Evolutionary conservation across 2,797 vertebrate species (phyloP).

Genomic region (Fundulus diaphanus): DNA sequence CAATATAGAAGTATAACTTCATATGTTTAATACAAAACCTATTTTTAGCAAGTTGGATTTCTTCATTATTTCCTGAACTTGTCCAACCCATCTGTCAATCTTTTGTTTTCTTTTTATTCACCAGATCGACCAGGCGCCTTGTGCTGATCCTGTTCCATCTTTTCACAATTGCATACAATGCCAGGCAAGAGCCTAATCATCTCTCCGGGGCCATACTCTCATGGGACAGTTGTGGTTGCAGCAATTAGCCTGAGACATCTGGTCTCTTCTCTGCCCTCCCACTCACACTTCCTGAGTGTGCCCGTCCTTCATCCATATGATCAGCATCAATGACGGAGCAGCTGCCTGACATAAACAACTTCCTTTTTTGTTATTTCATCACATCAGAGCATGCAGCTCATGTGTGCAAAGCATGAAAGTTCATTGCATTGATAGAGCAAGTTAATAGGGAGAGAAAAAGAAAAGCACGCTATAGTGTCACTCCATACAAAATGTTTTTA

Average conservation of each 20-base stretch:
- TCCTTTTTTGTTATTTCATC: neutral
- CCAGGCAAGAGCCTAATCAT: conserved; percentile 41
- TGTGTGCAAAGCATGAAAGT: neutral
- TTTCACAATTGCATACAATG: conserved; percentile 55
- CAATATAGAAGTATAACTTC: neutral
- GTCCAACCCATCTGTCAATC: neutral
- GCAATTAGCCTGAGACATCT: conserved; percentile 71
- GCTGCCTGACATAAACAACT: conserved; percentile 9
- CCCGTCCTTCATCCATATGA: conserved; percentile 23
- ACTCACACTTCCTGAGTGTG: conserved; percentile 13
- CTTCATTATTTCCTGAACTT: neutral
- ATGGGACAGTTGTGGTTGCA: conserved; percentile 53
- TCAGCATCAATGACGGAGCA: conserved; percentile 16
- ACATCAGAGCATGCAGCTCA: neutral
- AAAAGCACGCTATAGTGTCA: neutral
- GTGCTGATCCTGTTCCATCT: conserved; percentile 50
- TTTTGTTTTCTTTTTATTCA: conserved; percentile 5
- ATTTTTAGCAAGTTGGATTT: neutral
- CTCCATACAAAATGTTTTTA: neutral
- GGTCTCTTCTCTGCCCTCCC: conserved; percentile 36
- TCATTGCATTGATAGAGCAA: neutral
- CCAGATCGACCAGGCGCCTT: neutral
- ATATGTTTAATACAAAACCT: neutral
- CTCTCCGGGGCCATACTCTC: conserved; percentile 47
- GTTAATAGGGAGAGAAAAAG: neutral